Conservation (phyloP, 2,888 invertebrate genomes). For the Ophioninae sp. region DNA sequence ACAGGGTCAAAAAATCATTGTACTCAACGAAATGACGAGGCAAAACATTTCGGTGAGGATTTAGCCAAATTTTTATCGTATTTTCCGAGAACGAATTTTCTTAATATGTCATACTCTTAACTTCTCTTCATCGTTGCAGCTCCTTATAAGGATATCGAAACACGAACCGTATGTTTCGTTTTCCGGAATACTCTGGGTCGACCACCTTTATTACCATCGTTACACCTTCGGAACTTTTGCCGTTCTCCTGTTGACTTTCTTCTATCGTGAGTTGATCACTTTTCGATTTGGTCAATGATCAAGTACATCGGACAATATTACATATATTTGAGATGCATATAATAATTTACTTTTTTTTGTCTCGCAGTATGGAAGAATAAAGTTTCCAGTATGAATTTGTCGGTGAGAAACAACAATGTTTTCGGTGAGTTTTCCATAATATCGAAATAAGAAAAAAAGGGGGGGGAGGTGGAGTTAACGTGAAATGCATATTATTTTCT, state of each 20-base stretch:
- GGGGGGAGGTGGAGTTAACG: no score
- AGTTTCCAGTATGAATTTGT: conserved; percentile 74
- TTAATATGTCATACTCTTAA: background rate
- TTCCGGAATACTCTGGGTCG: conserved; percentile 77
- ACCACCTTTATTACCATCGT: conserved; percentile 76
- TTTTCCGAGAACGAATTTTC: background rate
- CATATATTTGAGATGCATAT: no score
- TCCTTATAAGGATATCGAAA: conserved; percentile 75
- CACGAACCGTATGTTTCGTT: conserved; percentile 74
- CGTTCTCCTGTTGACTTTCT: conserved; percentile 73
- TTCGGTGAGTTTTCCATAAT: conserved; percentile 72
- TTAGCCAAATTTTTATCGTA: conserved; percentile 10
- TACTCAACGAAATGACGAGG: conserved; percentile 76
- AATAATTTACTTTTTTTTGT: conserved; percentile 20
- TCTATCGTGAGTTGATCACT: conserved; percentile 73
- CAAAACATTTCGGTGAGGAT: conserved; percentile 78
- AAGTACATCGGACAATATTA: background rate
- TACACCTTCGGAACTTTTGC: conserved; percentile 76
- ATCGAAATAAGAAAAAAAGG: background rate
- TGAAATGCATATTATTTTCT: no score
- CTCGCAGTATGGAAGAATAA: conserved; percentile 77
- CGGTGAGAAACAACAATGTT: conserved; percentile 74
- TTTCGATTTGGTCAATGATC: background rate
- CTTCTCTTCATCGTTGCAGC: conserved; percentile 62
- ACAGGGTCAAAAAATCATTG: conserved; percentile 76